phyloP scores from a whole-genome alignment of 1,140 invertebrate genomes.

The Charaxes varanes region DNA sequence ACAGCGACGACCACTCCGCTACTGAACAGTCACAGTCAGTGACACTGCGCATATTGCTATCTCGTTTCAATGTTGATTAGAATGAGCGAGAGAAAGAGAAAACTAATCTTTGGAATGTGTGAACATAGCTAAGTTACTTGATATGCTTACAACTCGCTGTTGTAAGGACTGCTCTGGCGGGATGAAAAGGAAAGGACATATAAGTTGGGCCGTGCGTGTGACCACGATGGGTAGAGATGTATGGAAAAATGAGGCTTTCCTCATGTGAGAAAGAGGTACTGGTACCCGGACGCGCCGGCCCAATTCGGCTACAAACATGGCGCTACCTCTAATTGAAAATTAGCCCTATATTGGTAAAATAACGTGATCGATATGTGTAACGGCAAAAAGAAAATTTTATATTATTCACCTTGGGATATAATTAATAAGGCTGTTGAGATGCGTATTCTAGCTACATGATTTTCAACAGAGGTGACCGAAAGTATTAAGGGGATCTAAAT shows the following conservation, averaged over 20 bases:
- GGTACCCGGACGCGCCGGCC: no score
- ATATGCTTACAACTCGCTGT: conserved; percentile 34
- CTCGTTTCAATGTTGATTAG: conserved; percentile 27
- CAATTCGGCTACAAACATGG: no score
- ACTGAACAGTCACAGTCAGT: conserved; percentile 66
- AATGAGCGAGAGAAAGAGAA: conserved; percentile 33
- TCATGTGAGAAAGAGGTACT: no score
- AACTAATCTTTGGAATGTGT: conserved; percentile 47
- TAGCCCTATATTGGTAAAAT: no score
- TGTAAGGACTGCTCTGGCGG: conserved; percentile 21
- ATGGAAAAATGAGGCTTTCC: conserved; percentile 55
- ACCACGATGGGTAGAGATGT: conserved; percentile 41
- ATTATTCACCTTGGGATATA: no score
- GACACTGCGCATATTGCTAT: conserved; percentile 52
- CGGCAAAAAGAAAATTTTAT: no score
- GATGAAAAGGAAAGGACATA: conserved; percentile 31
- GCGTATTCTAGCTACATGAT: no score
- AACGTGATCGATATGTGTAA: no score
- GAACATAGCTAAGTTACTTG: conserved; percentile 35
- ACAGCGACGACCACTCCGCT: conserved; percentile 22
- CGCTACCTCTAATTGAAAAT: no score
- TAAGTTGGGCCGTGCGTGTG: conserved; percentile 40
- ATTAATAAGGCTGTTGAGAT: no score
- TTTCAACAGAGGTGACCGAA: no score
- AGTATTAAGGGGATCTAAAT: no score